phyloP scores from a whole-genome alignment of 2,113 vertebrate genomes.

The Serilophus lunatus region DNA sequence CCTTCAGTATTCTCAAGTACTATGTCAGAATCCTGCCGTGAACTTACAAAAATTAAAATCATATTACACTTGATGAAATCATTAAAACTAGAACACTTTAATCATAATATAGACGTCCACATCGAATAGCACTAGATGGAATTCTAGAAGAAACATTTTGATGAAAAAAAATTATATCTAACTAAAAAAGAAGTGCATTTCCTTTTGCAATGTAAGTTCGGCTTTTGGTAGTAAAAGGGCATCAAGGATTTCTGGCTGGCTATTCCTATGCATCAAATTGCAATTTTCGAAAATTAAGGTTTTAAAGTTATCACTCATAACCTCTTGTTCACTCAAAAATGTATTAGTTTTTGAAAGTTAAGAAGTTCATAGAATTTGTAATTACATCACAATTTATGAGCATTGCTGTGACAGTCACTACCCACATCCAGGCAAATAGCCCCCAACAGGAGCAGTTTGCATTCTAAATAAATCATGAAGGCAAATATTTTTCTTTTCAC shows the following conservation, averaged over 20 bases:
- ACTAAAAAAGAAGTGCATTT: not conserved
- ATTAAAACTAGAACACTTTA: not conserved
- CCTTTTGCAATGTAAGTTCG: not conserved
- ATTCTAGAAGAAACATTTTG: not conserved
- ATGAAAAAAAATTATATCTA: not conserved
- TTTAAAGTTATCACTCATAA: not conserved
- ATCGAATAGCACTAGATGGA: not conserved
- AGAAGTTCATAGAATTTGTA: not conserved
- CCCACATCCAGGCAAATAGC: not conserved
- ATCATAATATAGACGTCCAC: not conserved
- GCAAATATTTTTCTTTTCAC: slow-evolving; percentile 47
- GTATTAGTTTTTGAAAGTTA: not conserved
- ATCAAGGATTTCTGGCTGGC: not conserved
- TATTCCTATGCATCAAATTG: not conserved
- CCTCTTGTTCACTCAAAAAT: not conserved
- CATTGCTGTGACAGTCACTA: not conserved
- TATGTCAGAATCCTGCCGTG: not conserved
- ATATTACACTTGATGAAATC: not conserved
- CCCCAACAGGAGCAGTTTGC: not conserved
- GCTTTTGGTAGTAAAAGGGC: not conserved
- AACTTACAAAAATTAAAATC: not conserved
- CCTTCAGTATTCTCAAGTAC: not conserved
- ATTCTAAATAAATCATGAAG: not conserved
- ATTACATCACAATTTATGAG: not conserved
- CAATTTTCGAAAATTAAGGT: not conserved